Conservation (phyloP, 2,888 invertebrate genomes). For the Chalcosyrphus nemorum region DNA sequence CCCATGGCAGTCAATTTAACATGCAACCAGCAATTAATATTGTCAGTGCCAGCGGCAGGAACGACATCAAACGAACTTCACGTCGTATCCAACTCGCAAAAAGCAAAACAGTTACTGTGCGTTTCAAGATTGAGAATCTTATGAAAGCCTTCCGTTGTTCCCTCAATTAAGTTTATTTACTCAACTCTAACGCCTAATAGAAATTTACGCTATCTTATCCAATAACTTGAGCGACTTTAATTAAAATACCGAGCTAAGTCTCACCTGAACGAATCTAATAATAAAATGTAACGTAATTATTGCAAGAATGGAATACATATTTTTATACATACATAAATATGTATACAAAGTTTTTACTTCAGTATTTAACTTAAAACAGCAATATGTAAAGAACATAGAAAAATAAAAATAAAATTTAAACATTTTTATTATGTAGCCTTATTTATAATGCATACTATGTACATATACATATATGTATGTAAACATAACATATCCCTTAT, state of each 20-base stretch:
- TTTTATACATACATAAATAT: too few species aligned
- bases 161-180: conserved; percentile 36
- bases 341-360: too few species aligned
- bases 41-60: conserved; percentile 24
- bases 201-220: neutral
- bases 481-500: too few species aligned
- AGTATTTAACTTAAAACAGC: too few species aligned
- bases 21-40: conserved; percentile 45
- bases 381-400: too few species aligned
- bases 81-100: neutral
- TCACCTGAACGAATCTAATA: neutral
- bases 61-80: conserved; percentile 37
- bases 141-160: conserved; percentile 1
- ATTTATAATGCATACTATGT: too few species aligned
- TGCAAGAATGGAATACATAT: too few species aligned
- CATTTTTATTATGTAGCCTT: too few species aligned
- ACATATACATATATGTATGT: too few species aligned
- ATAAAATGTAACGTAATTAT: neutral
- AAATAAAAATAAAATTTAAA: too few species aligned
- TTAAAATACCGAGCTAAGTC: conserved; percentile 13
- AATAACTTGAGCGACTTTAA: neutral
- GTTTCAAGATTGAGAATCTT: neutral
- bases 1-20: conserved; percentile 37
- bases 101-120: neutral
- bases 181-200: conserved; percentile 5